Evolutionary conservation across 1,140 invertebrate species (phyloP).

Genomic region (Sycophaga agraensis): DNA sequence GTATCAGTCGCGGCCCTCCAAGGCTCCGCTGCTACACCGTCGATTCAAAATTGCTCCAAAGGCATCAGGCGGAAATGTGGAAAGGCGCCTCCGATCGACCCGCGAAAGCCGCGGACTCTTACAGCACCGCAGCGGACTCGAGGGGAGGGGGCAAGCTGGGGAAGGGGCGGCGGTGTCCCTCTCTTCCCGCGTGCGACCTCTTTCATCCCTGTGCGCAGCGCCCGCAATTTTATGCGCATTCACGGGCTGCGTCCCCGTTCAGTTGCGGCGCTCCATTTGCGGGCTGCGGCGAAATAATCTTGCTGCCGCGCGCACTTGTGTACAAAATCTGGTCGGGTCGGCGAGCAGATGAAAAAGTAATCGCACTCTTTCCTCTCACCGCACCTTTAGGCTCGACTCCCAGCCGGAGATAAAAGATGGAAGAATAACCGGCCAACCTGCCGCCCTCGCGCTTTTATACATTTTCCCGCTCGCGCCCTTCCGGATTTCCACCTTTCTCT

Average conservation of each 20-base stretch:
- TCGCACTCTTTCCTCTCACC: constrained; percentile 1
- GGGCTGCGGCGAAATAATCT: constrained; percentile 18
- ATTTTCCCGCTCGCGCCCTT: not conserved
- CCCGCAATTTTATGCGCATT: constrained; percentile 4
- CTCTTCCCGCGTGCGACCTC: constrained; percentile 3
- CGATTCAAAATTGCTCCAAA: too few species aligned
- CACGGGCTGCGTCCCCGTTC: not conserved
- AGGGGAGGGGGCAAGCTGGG: too few species aligned
- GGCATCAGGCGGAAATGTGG: too few species aligned
- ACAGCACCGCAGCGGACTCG: too few species aligned
- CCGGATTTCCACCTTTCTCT: not conserved
- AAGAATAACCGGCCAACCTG: not conserved
- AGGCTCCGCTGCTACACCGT: too few species aligned
- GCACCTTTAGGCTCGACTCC: not conserved
- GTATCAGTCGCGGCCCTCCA: too few species aligned
- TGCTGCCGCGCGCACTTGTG: not conserved
- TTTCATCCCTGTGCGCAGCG: not conserved
- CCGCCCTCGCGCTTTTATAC: not conserved
- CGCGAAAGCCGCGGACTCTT: too few species aligned
- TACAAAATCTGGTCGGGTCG: not conserved
- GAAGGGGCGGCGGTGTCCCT: too few species aligned
- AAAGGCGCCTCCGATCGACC: too few species aligned
- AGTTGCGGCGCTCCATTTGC: constrained; percentile 21
- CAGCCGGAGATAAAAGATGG: not conserved
- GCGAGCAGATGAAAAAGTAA: constrained; percentile 1